These are phyloP conservation scores for Thecocarcelia acutangulata DNA, from an alignment of 2,888 invertebrate species.

Conservation along the genomic window DNA sequence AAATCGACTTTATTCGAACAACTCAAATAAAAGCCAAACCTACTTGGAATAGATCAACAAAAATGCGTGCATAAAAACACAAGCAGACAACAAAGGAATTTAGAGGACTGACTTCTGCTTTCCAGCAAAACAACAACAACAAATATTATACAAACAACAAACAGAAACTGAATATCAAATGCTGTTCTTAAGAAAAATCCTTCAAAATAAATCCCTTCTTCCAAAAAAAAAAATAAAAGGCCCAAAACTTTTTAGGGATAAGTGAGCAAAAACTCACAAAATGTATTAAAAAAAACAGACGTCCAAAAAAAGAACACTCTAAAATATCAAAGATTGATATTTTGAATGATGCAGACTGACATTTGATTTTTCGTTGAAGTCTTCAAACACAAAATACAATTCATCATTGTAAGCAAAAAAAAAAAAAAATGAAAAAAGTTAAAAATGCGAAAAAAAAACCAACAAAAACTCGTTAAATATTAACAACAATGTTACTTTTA, in stretches of 20 bases:
- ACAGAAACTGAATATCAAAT: constrained; percentile 27
- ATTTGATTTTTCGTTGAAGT: constrained; percentile 46
- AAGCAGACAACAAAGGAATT: constrained; percentile 65
- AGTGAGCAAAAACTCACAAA: constrained; percentile 29
- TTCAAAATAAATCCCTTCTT: constrained; percentile 1
- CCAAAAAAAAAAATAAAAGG: neutral
- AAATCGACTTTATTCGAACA: constrained; percentile 9
- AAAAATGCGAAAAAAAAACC: constrained; percentile 2
- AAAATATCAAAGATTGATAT: constrained; percentile 55
- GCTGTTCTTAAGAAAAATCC: constrained; percentile 48
- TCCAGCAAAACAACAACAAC: neutral
- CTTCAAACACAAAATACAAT: constrained; percentile 5
- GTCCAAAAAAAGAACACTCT: constrained; percentile 1
- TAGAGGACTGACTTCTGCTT: constrained; percentile 26
- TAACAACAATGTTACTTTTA: constrained; percentile 42
- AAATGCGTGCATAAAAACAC: constrained; percentile 37
- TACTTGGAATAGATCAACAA: neutral
- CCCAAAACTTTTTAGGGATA: constrained; percentile 20
- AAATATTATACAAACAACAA: neutral
- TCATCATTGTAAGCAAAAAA: constrained; percentile 4
- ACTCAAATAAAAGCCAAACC: neutral
- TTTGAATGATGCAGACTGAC: constrained; percentile 65
- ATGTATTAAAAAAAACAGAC: constrained; percentile 19
- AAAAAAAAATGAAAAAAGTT: neutral
- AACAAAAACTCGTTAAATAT: constrained; percentile 39